phyloP scores from a whole-genome alignment of 2,797 vertebrate species.

The Malurus splendens region DNA sequence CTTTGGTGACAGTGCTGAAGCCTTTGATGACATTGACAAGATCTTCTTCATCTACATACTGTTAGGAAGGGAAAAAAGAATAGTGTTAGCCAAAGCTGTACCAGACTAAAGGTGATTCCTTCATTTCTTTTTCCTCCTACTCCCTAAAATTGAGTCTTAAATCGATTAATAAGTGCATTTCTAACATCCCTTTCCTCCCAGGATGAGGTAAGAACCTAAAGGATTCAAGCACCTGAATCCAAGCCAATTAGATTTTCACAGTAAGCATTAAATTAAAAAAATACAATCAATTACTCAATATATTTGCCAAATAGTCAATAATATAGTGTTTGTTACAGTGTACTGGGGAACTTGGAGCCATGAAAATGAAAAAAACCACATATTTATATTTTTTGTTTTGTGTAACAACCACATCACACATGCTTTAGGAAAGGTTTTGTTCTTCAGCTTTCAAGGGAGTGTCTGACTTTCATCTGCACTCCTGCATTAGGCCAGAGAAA shows the following conservation, averaged over 20 bases:
- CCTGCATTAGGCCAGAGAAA: not conserved
- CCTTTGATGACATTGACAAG: slow-evolving; percentile 85
- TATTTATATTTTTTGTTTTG: not conserved
- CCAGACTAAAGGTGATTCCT: not conserved
- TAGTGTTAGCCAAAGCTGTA: not conserved
- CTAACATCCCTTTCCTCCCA: not conserved
- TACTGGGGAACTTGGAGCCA: not conserved
- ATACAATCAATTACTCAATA: not conserved
- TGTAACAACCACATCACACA: rapidly evolving
- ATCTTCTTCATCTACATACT: slow-evolving; percentile 87
- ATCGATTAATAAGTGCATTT: not conserved
- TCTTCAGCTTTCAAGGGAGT: not conserved
- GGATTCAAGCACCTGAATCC: not conserved
- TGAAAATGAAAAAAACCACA: not conserved
- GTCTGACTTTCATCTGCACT: not conserved
- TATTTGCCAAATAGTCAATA: not conserved
- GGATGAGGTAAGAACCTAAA: not conserved
- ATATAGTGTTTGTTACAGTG: not conserved
- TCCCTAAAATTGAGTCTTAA: not conserved
- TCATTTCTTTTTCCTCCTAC: not conserved
- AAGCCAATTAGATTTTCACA: not conserved
- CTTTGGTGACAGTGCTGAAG: slow-evolving; percentile 86
- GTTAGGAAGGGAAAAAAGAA: slow-evolving; percentile 33
- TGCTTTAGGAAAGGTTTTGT: not conserved
- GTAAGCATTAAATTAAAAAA: not conserved